phyloP scores from a whole-genome alignment of 2,888 invertebrate genomes.

The Clostera curtula region DNA sequence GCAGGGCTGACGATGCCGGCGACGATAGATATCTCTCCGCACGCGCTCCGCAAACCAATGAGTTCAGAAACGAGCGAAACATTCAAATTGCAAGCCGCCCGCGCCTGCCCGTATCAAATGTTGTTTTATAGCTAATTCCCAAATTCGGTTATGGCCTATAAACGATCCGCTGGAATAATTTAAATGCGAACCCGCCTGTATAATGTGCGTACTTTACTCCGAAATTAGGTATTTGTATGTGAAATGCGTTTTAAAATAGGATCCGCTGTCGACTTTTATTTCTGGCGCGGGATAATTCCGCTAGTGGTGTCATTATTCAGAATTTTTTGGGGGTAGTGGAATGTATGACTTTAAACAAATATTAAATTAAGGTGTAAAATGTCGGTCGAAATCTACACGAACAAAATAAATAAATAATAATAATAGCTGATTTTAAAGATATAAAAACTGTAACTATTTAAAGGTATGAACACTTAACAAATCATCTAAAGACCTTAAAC shows the following conservation, averaged over 20 bases:
- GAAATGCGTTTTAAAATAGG: constrained; percentile 72
- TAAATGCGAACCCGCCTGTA: constrained; percentile 72
- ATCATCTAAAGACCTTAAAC: too few species aligned
- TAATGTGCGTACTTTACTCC: constrained; percentile 71
- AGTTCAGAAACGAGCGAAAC: constrained; percentile 61
- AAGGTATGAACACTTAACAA: too few species aligned
- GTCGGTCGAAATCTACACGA: too few species aligned
- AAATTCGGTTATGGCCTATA: constrained; percentile 76
- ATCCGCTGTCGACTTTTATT: constrained; percentile 62
- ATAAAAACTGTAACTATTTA: too few species aligned
- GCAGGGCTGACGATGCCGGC: constrained; percentile 24
- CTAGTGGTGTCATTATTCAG: constrained; percentile 23
- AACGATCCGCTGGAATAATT: constrained; percentile 75
- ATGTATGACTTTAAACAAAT: not conserved
- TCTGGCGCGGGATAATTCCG: constrained; percentile 35
- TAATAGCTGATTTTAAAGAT: too few species aligned
- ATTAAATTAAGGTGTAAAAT: not conserved
- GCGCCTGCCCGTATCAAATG: constrained; percentile 74
- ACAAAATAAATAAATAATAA: too few species aligned
- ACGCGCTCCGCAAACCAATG: constrained; percentile 69
- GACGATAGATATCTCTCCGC: constrained; percentile 45
- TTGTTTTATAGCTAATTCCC: constrained; percentile 76
- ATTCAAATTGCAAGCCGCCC: constrained; percentile 72
- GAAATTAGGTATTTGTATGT: constrained; percentile 75
- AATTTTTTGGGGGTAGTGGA: constrained; percentile 17